Percentiles rank a stretch among this genome's conserved stretches.
Evolutionary conservation across 2,888 invertebrate genomes (phyloP).

Genomic region (Colostygia pectinataria): DNA sequence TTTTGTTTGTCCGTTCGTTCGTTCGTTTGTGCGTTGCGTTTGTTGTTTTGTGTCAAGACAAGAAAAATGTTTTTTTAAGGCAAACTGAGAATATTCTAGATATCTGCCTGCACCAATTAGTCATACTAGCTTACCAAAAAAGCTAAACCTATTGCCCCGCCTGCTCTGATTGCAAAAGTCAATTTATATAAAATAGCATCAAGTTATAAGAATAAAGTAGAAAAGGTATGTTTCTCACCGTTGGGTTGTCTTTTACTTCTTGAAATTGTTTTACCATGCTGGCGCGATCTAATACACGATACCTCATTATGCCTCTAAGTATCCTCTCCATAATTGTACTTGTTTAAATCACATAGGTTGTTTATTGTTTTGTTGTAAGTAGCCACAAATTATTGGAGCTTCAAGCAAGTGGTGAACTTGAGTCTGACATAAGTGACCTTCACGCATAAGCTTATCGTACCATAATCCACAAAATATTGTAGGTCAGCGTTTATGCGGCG

Average conservation of each 20-base stretch:
- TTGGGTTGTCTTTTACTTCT: slow-evolving; percentile 93
- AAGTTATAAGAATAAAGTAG: too few relatives aligned
- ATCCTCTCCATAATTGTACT: slow-evolving; percentile 89
- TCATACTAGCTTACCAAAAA: too few relatives aligned
- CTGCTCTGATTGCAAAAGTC: too few relatives aligned
- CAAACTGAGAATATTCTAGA: too few relatives aligned
- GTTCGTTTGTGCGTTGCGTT: too few relatives aligned
- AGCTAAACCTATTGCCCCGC: too few relatives aligned
- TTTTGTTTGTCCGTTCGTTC: too few relatives aligned
- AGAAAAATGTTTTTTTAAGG: too few relatives aligned
- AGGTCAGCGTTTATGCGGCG: slow-evolving; percentile 39
- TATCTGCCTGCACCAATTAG: too few relatives aligned
- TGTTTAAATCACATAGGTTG: slow-evolving; percentile 27
- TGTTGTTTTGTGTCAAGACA: not conserved
- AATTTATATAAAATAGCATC: too few relatives aligned
- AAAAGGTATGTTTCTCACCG: slow-evolving; percentile 80
- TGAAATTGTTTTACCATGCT: slow-evolving; percentile 97
- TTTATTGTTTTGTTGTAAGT: slow-evolving; percentile 17
- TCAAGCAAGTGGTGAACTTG: slow-evolving; percentile 32
- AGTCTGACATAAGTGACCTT: slow-evolving; percentile 76
- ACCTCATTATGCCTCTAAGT: slow-evolving; percentile 94
- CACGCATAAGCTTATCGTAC: slow-evolving; percentile 66
- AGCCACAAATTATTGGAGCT: slow-evolving; percentile 17
- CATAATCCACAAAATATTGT: slow-evolving; percentile 37
- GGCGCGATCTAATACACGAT: slow-evolving; percentile 90